phyloP scores from a whole-genome alignment of 2,888 invertebrate species.

The Agrochola lychnidis region DNA sequence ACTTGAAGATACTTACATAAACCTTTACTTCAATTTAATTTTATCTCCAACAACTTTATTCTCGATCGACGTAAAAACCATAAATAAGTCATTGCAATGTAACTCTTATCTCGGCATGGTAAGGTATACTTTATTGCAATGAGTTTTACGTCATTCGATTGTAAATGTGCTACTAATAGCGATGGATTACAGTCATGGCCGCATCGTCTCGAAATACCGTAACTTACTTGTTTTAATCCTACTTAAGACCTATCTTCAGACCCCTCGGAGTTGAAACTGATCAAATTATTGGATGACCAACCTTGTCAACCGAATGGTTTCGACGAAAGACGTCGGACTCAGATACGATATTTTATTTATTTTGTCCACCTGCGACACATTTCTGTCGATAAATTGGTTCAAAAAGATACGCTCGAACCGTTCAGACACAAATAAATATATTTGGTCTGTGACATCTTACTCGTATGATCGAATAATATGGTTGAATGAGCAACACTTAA shows the following conservation, averaged over 20 bases:
- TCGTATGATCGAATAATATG: conserved; percentile 25
- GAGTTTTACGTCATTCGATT: not conserved
- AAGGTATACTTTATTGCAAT: not conserved
- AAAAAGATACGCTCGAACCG: conserved; percentile 7
- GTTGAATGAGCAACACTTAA: not conserved
- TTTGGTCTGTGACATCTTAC: conserved; percentile 18
- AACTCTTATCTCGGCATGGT: not conserved
- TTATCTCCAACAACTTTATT: not conserved
- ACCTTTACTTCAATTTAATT: not conserved
- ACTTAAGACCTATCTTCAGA: not conserved
- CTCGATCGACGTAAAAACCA: not conserved
- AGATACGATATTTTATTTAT: conserved; percentile 29
- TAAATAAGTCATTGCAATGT: not conserved
- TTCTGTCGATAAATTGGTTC: conserved; percentile 29
- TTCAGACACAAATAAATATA: conserved; percentile 21
- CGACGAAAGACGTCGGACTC: not conserved
- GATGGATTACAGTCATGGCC: not conserved
- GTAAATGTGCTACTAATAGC: not conserved
- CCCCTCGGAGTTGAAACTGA: not conserved
- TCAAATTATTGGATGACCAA: conserved; percentile 34
- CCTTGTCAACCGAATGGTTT: conserved; percentile 5
- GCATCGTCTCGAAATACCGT: not conserved
- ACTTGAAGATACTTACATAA: not conserved
- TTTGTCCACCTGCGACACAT: conserved; percentile 23
- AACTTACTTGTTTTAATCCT: conserved; percentile 13